Conservation (phyloP, 2,888 invertebrate genomes). For the Lycia hirtaria region DNA sequence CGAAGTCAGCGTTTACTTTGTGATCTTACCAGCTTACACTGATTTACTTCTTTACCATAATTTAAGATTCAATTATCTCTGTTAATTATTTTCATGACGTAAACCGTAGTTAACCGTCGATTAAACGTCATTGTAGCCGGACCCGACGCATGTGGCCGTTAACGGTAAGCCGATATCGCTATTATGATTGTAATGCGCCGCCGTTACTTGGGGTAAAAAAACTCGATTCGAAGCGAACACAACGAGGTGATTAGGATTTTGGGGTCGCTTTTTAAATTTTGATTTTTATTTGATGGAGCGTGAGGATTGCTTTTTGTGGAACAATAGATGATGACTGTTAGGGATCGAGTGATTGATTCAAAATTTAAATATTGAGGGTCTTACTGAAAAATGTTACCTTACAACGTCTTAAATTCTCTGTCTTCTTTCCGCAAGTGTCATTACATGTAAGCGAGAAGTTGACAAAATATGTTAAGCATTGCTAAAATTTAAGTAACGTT, state of each 20-base stretch:
- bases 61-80: not conserved
- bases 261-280: slow-evolving; percentile 54
- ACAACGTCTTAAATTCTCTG: no score
- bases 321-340: slow-evolving; percentile 39
- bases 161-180: slow-evolving; percentile 80
- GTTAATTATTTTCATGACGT: not conserved
- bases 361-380: not conserved
- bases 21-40: no score
- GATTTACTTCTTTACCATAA: no score
- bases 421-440: no score
- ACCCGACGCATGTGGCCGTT: slow-evolving; percentile 64
- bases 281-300: slow-evolving; percentile 43
- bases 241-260: slow-evolving; percentile 65
- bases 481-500: no score
- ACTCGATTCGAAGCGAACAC: slow-evolving; percentile 59
- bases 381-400: no score
- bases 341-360: slow-evolving; percentile 21
- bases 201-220: slow-evolving; percentile 71
- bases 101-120: slow-evolving; percentile 9
- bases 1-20: no score
- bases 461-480: no score
- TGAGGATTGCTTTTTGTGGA: slow-evolving; percentile 25
- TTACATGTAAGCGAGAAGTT: no score
- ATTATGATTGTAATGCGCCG: slow-evolving; percentile 83
- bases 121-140: slow-evolving; percentile 38